These are phyloP conservation scores for Chaetophractus vellerosus DNA, from an alignment of 2,797 vertebrate genomes.

Conservation along the genomic window DNA sequence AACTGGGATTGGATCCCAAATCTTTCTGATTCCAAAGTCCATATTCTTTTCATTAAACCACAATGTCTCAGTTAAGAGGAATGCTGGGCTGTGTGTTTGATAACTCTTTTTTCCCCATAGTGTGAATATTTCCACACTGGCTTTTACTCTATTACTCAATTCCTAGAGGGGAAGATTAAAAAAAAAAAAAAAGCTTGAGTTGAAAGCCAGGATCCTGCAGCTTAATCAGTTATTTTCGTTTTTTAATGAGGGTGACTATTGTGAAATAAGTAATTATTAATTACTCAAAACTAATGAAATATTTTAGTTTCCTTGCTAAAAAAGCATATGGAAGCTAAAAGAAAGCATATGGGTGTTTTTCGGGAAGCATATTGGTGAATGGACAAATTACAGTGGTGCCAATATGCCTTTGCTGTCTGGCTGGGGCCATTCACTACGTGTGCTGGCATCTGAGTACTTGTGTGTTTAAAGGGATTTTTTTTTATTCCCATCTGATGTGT, in stretches of 20 bases:
- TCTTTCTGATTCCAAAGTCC: conserved; percentile 65
- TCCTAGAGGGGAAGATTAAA: conserved; percentile 79
- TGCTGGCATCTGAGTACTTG: conserved; percentile 81
- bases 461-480: conserved; percentile 70
- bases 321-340: conserved; percentile 91
- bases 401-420: conserved; percentile 89
- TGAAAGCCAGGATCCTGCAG: conserved; percentile 87
- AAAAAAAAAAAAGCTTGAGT: conserved; percentile 70
- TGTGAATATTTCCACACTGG: conserved; percentile 67
- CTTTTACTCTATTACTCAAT: conserved; percentile 86
- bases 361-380: conserved; percentile 91
- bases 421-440: conserved; percentile 88
- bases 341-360: conserved; percentile 91
- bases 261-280: conserved; percentile 90
- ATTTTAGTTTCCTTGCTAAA: conserved; percentile 89
- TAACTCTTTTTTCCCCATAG: conserved; percentile 63
- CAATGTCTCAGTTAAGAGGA: conserved; percentile 78
- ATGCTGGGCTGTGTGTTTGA: conserved; percentile 50
- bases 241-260: conserved; percentile 88
- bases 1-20: conserved; percentile 60
- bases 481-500: conserved; percentile 70
- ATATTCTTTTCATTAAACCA: conserved; percentile 82
- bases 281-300: conserved; percentile 90
- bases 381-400: conserved; percentile 90
- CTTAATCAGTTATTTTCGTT: conserved; percentile 89